A percentile compares a stretch with the other conserved stretches of the same genome.
Conservation (phyloP, 2,797 vertebrate species). For the Gymnopithys bicolor region DNA sequence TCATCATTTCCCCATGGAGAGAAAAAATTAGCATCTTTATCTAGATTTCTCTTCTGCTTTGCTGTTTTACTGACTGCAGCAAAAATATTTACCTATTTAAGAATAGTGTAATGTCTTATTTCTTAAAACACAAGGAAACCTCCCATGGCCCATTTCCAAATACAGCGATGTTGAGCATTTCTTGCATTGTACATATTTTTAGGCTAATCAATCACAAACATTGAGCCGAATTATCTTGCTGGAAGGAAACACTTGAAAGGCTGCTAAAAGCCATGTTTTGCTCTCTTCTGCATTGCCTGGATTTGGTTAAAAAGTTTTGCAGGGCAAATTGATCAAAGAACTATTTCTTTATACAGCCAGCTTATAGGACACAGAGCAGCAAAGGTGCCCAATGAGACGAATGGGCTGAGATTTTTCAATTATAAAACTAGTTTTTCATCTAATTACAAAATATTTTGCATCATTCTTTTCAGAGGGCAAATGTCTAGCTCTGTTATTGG, state of each 20-base stretch:
- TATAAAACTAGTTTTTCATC: not conserved
- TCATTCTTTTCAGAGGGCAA: not conserved
- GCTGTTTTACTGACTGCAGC: not conserved
- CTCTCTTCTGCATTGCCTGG: not conserved
- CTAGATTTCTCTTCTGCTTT: not conserved
- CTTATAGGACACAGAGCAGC: not conserved
- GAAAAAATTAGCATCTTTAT: not conserved
- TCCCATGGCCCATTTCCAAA: not conserved
- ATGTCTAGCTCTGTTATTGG: not conserved
- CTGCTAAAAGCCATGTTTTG: not conserved
- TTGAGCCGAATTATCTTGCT: not conserved
- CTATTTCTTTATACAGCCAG: not conserved
- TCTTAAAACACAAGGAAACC: not conserved
- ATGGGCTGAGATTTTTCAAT: not conserved
- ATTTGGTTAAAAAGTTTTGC: not conserved
- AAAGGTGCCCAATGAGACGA: not conserved
- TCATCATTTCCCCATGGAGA: not conserved
- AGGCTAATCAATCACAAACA: not conserved
- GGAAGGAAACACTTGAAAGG: not conserved
- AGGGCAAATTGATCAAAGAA: not conserved
- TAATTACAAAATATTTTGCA: not conserved
- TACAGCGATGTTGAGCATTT: not conserved
- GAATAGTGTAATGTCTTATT: not conserved
- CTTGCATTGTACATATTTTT: not conserved
- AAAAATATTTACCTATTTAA: not conserved